Evolutionary conservation across 37 sponge, comb jelly and placozoan species (phyloP).

Genomic region (Chondrilla cf. caribensis): DNA sequence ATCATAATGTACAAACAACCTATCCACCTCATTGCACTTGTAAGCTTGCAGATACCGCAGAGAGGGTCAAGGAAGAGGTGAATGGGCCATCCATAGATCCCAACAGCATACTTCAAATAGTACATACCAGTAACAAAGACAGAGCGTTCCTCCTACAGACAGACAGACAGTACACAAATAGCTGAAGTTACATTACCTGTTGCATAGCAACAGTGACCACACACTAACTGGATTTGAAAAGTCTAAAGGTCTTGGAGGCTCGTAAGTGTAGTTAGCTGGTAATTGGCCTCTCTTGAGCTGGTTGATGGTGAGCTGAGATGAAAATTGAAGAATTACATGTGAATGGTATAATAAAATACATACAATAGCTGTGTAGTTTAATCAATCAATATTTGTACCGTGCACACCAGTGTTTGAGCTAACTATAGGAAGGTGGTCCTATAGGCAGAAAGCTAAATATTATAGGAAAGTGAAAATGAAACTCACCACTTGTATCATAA

Average conservation of each 20-base stretch:
- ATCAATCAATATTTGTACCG: no score
- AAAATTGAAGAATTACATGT: no score
- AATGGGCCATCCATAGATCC: conserved; percentile 64
- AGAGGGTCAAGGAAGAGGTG: conserved; percentile 44
- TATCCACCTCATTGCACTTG: not conserved
- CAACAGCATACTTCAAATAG: conserved; percentile 53
- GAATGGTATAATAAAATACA: no score
- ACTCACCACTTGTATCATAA: no score
- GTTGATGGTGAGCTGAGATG: no score
- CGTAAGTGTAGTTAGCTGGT: not conserved
- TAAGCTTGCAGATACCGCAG: conserved; percentile 32
- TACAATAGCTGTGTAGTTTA: no score
- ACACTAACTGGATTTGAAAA: not conserved
- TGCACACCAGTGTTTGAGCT: no score
- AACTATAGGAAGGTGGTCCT: no score
- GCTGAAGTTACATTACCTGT: not conserved
- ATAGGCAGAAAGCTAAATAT: no score
- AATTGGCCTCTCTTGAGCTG: no score
- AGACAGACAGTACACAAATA: not conserved
- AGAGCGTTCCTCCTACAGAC: conserved; percentile 15
- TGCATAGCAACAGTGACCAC: not conserved
- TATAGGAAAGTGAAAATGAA: no score
- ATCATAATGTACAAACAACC: not conserved
- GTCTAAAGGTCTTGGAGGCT: not conserved
- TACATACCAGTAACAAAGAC: conserved; percentile 32